A percentile compares a stretch with the other conserved stretches of the same genome.
These are phyloP conservation scores for Micronisus gabar DNA, from an alignment of 2,113 vertebrate species.

Conservation along the genomic window DNA sequence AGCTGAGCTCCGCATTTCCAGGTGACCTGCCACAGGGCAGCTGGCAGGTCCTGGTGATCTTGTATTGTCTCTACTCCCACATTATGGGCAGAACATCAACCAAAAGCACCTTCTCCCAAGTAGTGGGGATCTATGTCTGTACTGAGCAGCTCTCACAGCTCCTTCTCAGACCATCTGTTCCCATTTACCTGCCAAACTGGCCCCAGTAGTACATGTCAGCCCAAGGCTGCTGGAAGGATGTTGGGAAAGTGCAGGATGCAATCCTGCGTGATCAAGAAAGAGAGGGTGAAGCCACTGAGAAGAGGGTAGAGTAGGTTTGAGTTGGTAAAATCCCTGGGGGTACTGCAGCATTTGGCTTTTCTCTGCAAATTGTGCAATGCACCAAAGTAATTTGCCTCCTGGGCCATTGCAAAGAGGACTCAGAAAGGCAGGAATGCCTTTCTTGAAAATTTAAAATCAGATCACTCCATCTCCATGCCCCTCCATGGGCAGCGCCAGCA, in stretches of 20 bases:
- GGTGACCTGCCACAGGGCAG: background rate
- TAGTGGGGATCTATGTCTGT: rapidly evolving
- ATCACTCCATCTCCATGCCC: background rate
- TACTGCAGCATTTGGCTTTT: background rate
- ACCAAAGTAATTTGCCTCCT: background rate
- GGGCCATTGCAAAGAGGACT: background rate
- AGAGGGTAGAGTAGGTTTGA: background rate
- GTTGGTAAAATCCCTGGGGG: background rate
- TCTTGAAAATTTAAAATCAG: background rate
- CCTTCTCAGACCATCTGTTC: background rate
- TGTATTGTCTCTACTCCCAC: background rate
- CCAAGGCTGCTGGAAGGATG: background rate
- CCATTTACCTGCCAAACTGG: background rate
- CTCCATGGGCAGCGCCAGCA: background rate
- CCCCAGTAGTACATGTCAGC: background rate
- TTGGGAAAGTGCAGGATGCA: background rate
- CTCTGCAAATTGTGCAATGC: background rate
- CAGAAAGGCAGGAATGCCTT: background rate
- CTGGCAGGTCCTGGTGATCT: background rate
- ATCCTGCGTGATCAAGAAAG: background rate
- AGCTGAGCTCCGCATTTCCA: background rate
- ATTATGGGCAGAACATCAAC: background rate
- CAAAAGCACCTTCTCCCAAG: background rate
- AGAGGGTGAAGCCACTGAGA: background rate
- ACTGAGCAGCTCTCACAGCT: background rate